phyloP scores from a whole-genome alignment of 2,888 invertebrate genomes.

The Acronicta psi region DNA sequence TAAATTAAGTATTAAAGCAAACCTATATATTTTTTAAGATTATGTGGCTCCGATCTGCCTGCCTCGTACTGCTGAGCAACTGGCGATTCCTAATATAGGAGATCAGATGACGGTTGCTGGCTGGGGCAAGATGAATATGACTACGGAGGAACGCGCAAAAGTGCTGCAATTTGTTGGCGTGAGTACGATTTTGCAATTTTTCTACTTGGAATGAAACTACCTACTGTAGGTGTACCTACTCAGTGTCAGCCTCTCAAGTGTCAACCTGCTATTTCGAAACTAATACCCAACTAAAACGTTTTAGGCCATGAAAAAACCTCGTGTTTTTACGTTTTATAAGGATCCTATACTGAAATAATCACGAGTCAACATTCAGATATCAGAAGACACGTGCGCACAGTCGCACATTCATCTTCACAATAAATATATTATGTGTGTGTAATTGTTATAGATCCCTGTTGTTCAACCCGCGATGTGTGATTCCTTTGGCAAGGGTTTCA shows the following conservation, averaged over 20 bases:
- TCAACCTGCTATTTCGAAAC: too few relatives aligned
- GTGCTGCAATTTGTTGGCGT: slow-evolving; percentile 84
- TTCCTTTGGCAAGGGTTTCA: slow-evolving; percentile 71
- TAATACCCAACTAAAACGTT: too few relatives aligned
- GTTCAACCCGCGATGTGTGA: slow-evolving; percentile 68
- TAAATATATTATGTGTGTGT: not conserved
- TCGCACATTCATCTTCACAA: not conserved
- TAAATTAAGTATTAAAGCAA: not conserved
- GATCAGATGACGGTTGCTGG: slow-evolving; percentile 87
- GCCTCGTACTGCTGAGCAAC: slow-evolving; percentile 74
- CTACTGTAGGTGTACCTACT: too few relatives aligned
- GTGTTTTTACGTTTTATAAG: too few relatives aligned
- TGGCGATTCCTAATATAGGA: slow-evolving; percentile 70
- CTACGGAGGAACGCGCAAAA: slow-evolving; percentile 77
- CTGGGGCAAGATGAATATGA: slow-evolving; percentile 85
- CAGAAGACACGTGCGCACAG: too few relatives aligned
- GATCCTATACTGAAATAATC: too few relatives aligned
- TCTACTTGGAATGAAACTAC: too few relatives aligned
- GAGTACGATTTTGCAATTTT: slow-evolving; percentile 48
- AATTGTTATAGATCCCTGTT: slow-evolving; percentile 70
- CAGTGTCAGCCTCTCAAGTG: too few relatives aligned
- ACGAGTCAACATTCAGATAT: too few relatives aligned
- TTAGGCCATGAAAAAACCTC: too few relatives aligned
- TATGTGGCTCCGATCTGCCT: slow-evolving; percentile 90
- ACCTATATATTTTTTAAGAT: slow-evolving; percentile 65